A percentile compares a stretch with the other conserved stretches of the same genome.
These are phyloP conservation scores for Mergus octosetaceus DNA, from an alignment of 2,797 vertebrate genomes.

Conservation along the genomic window DNA sequence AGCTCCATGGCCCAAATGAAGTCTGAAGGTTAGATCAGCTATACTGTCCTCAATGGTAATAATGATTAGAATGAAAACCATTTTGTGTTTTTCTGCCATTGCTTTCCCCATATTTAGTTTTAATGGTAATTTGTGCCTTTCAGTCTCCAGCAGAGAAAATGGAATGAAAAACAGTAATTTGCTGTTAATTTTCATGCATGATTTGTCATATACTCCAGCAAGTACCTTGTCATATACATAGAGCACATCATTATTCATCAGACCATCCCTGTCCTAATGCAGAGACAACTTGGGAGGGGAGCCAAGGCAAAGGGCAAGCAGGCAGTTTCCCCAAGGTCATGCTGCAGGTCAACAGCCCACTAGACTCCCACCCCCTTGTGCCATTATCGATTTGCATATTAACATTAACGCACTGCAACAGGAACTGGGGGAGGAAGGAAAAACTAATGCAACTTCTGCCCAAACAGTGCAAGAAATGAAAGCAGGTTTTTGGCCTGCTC, in stretches of 20 bases:
- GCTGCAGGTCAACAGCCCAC: not conserved
- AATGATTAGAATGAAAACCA: rapidly evolving
- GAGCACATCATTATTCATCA: rapidly evolving
- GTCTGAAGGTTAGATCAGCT: not conserved
- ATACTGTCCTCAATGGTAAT: not conserved
- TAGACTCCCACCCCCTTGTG: not conserved
- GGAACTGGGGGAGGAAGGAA: not conserved
- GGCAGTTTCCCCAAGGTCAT: not conserved
- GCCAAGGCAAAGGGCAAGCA: not conserved
- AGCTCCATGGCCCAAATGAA: not conserved
- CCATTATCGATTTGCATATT: not conserved
- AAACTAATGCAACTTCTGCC: not conserved
- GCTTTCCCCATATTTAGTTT: not conserved
- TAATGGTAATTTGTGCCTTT: not conserved
- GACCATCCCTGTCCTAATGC: not conserved
- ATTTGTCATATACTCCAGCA: not conserved
- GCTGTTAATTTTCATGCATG: not conserved
- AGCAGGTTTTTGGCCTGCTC: not conserved
- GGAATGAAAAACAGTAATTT: not conserved
- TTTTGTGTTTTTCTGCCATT: not conserved
- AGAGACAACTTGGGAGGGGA: not conserved
- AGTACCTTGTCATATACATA: rapidly evolving
- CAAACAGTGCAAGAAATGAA: not conserved
- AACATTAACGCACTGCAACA: rapidly evolving
- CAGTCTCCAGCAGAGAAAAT: not conserved